phyloP scores from a whole-genome alignment of 2,888 invertebrate species.

The Diplolepis rosae region DNA sequence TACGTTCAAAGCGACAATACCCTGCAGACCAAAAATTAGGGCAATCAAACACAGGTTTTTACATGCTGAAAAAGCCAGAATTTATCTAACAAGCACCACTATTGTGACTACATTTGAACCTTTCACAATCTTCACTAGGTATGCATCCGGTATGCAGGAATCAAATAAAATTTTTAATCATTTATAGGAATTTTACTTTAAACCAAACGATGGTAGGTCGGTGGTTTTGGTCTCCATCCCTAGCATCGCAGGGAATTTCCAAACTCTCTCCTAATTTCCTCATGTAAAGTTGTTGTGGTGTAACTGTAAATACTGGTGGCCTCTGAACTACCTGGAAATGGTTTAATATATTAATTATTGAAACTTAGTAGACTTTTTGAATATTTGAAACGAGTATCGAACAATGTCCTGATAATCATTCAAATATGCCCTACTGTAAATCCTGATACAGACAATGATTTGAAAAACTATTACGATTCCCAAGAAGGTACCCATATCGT shows the following conservation, averaged over 20 bases:
- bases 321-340: conserved; percentile 80
- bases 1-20: background rate
- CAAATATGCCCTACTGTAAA: too few relatives aligned
- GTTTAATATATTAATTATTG: too few relatives aligned
- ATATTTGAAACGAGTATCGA: too few relatives aligned
- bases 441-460: too few relatives aligned
- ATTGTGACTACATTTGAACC: conserved; percentile 12
- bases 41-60: conserved; percentile 20
- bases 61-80: conserved; percentile 11
- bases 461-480: too few relatives aligned
- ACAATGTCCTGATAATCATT: too few relatives aligned
- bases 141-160: background rate
- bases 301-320: conserved; percentile 87
- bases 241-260: conserved; percentile 88
- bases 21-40: background rate
- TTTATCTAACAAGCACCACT: conserved; percentile 23
- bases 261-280: conserved; percentile 86
- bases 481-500: too few relatives aligned
- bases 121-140: conserved; percentile 3
- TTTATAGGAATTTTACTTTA: conserved; percentile 75
- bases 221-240: conserved; percentile 80
- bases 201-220: conserved; percentile 82
- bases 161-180: conserved; percentile 10
- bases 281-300: conserved; percentile 89
- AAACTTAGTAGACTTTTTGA: too few relatives aligned